Evolutionary conservation across 2,113 vertebrate genomes (phyloP).

Genomic region (Anoplopoma fimbria): DNA sequence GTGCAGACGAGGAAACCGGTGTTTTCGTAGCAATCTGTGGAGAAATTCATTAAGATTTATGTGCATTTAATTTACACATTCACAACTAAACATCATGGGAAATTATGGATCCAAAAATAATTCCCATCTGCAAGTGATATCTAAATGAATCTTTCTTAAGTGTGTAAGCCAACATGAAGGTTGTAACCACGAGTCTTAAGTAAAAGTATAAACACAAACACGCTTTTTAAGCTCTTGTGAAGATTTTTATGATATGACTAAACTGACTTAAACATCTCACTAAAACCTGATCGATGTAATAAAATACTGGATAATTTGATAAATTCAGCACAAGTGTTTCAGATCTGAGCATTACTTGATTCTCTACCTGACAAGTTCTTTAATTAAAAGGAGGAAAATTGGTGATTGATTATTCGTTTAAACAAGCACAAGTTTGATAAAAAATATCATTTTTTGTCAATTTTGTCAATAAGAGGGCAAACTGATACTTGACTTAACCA

Average conservation of each 20-base stretch:
- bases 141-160: background rate
- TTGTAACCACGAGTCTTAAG: background rate
- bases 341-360: background rate
- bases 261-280: background rate
- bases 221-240: background rate
- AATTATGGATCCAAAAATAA: no score
- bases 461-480: background rate
- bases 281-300: background rate
- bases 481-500: background rate
- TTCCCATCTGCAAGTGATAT: background rate
- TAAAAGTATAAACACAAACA: background rate
- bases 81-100: background rate
- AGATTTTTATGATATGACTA: background rate
- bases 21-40: slow-evolving; percentile 95
- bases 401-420: background rate
- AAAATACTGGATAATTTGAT: background rate
- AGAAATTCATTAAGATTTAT: background rate
- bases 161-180: background rate
- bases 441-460: background rate
- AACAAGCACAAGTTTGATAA: background rate
- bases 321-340: background rate
- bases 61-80: background rate
- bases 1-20: slow-evolving; percentile 91
- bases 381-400: background rate
- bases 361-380: background rate